These are phyloP conservation scores for Chironomus tepperi DNA, from an alignment of 1,140 invertebrate genomes.

Conservation along the genomic window DNA sequence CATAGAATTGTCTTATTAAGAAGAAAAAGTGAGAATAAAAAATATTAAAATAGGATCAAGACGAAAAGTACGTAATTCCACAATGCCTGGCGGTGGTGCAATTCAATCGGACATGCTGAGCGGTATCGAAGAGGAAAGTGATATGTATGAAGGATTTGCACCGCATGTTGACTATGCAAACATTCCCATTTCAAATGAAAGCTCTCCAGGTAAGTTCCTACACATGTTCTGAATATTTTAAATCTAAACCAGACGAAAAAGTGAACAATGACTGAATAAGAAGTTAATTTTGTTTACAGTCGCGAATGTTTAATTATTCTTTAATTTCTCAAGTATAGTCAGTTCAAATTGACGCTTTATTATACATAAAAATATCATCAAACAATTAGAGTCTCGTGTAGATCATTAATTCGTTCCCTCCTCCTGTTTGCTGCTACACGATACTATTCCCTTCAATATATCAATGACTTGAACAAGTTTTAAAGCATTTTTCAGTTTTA, in stretches of 20 bases:
- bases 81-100: conserved; percentile 36
- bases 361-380: neutral
- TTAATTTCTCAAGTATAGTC: too few species aligned
- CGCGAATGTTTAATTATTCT: too few species aligned
- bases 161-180: conserved; percentile 52
- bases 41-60: neutral
- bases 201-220: conserved; percentile 41
- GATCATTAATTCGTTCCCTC: neutral
- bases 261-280: too few species aligned
- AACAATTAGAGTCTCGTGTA: conserved; percentile 1
- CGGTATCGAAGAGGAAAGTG: conserved; percentile 59
- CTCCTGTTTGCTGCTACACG: too few species aligned
- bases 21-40: neutral
- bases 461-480: too few species aligned
- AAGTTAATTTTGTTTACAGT: too few species aligned
- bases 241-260: too few species aligned
- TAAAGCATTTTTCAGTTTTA: too few species aligned
- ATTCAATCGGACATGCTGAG: conserved; percentile 39
- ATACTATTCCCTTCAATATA: too few species aligned
- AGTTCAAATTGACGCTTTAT: too few species aligned
- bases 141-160: conserved; percentile 61
- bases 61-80: neutral
- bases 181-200: conserved; percentile 34
- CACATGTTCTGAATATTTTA: neutral
- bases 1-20: too few species aligned